A percentile compares a stretch with the other conserved stretches of the same genome.
phyloP scores from a whole-genome alignment of 2,888 invertebrate genomes.

The Nycteola revayana region DNA sequence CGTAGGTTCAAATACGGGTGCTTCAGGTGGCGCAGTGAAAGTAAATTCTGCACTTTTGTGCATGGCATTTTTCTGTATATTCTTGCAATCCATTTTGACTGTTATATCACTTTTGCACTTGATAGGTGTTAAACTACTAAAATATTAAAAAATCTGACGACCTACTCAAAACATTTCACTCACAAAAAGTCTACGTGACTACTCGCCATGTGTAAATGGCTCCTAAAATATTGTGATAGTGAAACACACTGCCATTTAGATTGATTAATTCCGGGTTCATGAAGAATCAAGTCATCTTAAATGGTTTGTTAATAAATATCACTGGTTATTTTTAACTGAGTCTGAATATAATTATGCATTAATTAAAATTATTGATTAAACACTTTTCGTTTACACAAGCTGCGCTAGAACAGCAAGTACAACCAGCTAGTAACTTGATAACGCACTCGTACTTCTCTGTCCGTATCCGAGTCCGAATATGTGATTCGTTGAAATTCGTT shows the following conservation, averaged over 20 bases:
- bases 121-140: neutral
- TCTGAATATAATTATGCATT: slow-evolving; percentile 9
- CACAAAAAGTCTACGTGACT: slow-evolving; percentile 73
- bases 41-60: slow-evolving; percentile 76
- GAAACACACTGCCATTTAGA: no score
- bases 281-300: no score
- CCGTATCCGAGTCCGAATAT: no score
- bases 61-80: slow-evolving; percentile 79
- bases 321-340: slow-evolving; percentile 14
- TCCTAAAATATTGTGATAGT: slow-evolving; percentile 45
- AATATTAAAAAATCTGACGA: slow-evolving; percentile 23
- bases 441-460: slow-evolving; percentile 15
- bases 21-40: slow-evolving; percentile 82
- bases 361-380: slow-evolving; percentile 31
- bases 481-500: slow-evolving; percentile 3
- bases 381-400: slow-evolving; percentile 29
- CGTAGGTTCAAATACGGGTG: slow-evolving; percentile 87
- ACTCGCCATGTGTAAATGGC: slow-evolving; percentile 79
- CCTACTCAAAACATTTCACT: slow-evolving; percentile 33
- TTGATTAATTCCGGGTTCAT: no score
- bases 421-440: slow-evolving; percentile 33
- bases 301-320: no score
- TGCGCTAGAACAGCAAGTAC: slow-evolving; percentile 17
- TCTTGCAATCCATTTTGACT: slow-evolving; percentile 66
- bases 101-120: neutral